Evolutionary conservation across 2,113 vertebrate species (phyloP).

Genomic region (Calonectris borealis): DNA sequence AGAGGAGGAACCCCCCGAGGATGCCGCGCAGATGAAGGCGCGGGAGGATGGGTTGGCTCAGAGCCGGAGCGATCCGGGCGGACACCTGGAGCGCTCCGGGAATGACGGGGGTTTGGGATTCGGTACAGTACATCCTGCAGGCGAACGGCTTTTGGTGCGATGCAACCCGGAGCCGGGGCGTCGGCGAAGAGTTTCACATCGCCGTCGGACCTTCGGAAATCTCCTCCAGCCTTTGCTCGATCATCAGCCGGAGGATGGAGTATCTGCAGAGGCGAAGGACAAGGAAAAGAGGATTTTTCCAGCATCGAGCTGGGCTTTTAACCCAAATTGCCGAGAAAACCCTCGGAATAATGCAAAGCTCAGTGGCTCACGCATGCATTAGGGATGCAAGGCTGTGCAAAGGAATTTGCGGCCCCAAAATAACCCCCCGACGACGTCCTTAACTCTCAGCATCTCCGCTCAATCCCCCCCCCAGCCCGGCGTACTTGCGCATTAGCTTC

Average conservation of each 20-base stretch:
- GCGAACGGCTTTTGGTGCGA: not conserved
- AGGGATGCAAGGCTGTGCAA: not conserved
- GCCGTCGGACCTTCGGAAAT: constrained; percentile 75
- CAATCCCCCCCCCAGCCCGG: fast-evolving
- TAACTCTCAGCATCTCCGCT: not conserved
- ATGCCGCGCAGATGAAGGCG: fast-evolving
- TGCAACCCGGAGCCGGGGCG: fast-evolving
- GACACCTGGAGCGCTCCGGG: not conserved
- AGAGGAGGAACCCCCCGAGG: not conserved
- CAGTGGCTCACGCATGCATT: fast-evolving
- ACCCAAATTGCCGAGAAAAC: not conserved
- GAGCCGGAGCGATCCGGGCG: not conserved
- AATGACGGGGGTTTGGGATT: not conserved
- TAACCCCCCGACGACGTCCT: fast-evolving
- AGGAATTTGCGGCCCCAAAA: fast-evolving
- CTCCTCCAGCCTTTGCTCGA: constrained; percentile 88
- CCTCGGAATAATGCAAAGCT: fast-evolving
- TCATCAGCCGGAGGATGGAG: constrained; percentile 82
- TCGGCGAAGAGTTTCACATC: constrained; percentile 2
- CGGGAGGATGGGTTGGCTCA: not conserved
- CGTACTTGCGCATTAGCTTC: constrained; percentile 88
- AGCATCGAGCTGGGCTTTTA: not conserved
- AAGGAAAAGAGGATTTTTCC: not conserved
- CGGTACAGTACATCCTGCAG: fast-evolving
- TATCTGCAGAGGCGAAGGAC: constrained; percentile 65